Base-by-base conservation (phyloP, 2,888 invertebrate species). In the Habroteleia sp. region DNA sequence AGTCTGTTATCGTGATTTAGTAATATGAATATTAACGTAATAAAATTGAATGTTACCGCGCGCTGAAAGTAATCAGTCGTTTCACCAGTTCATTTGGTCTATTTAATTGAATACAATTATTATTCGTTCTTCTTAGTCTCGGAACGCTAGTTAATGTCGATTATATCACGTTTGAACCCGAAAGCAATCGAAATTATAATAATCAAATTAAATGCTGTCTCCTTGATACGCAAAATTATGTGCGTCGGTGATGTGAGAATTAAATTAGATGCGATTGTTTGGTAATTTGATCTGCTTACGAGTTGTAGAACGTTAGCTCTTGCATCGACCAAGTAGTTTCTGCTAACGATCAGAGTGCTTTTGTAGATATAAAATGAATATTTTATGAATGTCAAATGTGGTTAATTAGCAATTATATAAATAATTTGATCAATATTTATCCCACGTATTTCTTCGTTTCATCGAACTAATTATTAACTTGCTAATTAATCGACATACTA, bases 221-320 rank as follows among this genome's bases (percentile, higher is more conserved):
- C 62, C 62, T 62, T 62, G 41, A 62, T 41, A 31, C 13, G 48
- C 48, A 48, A 50, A 48, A 62, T 17, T 46, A 29, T 29, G 23
- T 13, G 8, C 23, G 37, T 14, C 16, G 11, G n/a, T 25, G 16
- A 42, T 27, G 48, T 17, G 29, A 16, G 8, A 48, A 35, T 48
- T 39, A 33, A 31, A 52, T 63, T 63, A 41, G 17, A 16, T 35
- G 35, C 52, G 23, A 63, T 65, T 52, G 52, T 63, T 52, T 31
- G 42, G 52, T 42, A 42, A 60, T 44, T 52, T 13, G 42, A 65
- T 8, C 52, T 44, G 52, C 52, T 65, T 42, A 44, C 8, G n/a
- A 66, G 39, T 20, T 35, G 35, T 23, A 35, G 13, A 46, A 27
- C 27, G 42, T 29, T 29, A 29, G 29, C 29, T 46, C 44, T 46